A percentile compares a stretch with the other conserved stretches of the same genome.
Evolutionary conservation across 2,113 vertebrate species (phyloP).

Genomic region (Cyprinodon brontotheroides): DNA sequence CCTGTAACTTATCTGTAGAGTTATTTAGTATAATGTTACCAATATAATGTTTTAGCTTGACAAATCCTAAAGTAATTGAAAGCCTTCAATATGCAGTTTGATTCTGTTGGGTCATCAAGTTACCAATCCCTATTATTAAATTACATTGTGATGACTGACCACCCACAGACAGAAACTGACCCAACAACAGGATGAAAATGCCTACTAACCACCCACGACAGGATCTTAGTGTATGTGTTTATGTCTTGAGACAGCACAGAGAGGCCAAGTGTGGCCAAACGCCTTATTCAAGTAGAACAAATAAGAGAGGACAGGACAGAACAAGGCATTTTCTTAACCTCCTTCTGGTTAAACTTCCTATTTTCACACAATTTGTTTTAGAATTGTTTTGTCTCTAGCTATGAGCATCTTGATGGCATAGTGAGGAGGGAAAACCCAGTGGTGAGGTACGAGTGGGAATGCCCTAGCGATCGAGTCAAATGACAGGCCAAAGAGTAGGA

Average conservation of each 20-base stretch:
- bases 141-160: constrained; percentile 28
- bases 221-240: constrained; percentile 59
- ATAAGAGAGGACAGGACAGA: constrained; percentile 63
- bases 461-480: constrained; percentile 36
- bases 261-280: constrained; percentile 58
- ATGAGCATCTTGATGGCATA: constrained; percentile 58
- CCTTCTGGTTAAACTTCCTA: constrained; percentile 63
- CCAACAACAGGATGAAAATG: constrained; percentile 40
- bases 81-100: constrained; percentile 16
- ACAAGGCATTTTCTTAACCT: constrained; percentile 61
- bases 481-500: constrained; percentile 20
- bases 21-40: neutral
- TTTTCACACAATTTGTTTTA: constrained; percentile 56
- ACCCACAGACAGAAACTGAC: constrained; percentile 42
- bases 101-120: constrained; percentile 23
- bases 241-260: constrained; percentile 55
- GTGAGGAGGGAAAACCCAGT: constrained; percentile 16
- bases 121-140: constrained; percentile 9
- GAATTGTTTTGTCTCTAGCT: constrained; percentile 64
- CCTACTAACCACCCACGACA: constrained; percentile 6
- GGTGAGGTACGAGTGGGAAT: constrained; percentile 3
- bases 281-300: constrained; percentile 42
- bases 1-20: neutral
- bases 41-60: neutral
- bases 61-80: neutral